Base-by-base conservation (phyloP, 2,113 vertebrate genomes). In the Strix aluco region DNA sequence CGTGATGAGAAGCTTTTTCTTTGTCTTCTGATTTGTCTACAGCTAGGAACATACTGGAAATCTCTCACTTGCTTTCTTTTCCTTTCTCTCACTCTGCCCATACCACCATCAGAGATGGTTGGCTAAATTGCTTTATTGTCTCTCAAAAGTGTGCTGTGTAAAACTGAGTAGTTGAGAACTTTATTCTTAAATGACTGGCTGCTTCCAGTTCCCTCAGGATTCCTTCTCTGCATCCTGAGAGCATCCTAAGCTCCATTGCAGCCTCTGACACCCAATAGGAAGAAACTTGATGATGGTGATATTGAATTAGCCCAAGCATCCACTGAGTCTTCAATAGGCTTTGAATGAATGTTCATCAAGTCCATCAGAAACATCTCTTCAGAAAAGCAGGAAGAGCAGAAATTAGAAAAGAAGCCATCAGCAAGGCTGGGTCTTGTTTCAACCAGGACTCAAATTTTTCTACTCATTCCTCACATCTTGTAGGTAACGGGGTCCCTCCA, bases 251-350 rank as follows among this genome's bases (percentile, higher is more conserved):
- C 52, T 87, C 19, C 21, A 8, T 2, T 88, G 79, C 38, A 71
- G 40, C n/a, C 15, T 79, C 49, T 85, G 34, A 61, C 34, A 63
- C 16, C 25, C 46, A 78, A 10, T 0, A 1, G 13, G 42, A 81
- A 55, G 42, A 71, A 79, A 21, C 9, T 58, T 5, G 0, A 36
- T 47, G 17, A 22, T 0, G 0, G 20, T 47, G 59, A 36, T 67
- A 51, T 67, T 59, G 52, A 75, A 30, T 46, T 81, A 30, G 10
- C 44, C 29, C 9, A 38, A 42, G 15, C 2, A 1, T 70, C 29
- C 32, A 5, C 6, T 34, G 59, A 61, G 14, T 47, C 52, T 82
- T 94, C 20, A 62, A 5, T 13, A 58, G 51, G 3, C 51, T 51
- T 81, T 84, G 42, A 59, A 22, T 84, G 42, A 59, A 22, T 57